These are phyloP conservation scores for Amorpha juglandis DNA, from an alignment of 2,888 invertebrate genomes.

Conservation along the genomic window DNA sequence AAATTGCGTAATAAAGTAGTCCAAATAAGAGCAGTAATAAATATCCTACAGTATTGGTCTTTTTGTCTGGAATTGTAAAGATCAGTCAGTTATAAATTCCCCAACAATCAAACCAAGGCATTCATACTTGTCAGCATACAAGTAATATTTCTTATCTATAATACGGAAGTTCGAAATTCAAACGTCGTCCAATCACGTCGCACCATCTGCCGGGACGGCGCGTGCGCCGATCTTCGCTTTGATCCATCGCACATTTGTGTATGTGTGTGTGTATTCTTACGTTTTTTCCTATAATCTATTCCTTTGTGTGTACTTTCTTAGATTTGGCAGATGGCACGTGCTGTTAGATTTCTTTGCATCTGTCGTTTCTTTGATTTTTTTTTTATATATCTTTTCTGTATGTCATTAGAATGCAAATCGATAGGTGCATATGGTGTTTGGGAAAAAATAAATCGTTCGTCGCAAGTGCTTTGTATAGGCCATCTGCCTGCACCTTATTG, in stretches of 20 bases:
- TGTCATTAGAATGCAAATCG: conserved; percentile 80
- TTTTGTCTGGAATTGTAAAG: conserved; percentile 9
- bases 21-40: background rate
- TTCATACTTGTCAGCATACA: conserved; percentile 36
- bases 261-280: conserved; percentile 63
- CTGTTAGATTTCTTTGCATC: conserved; percentile 75
- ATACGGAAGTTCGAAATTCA: conserved; percentile 77
- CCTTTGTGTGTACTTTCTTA: conserved; percentile 68
- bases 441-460: conserved; percentile 73
- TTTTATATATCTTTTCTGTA: conserved; percentile 63
- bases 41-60: background rate
- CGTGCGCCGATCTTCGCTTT: conserved; percentile 75
- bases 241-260: conserved; percentile 62
- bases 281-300: conserved; percentile 64
- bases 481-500: conserved; percentile 74
- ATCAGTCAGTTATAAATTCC: conserved; percentile 5
- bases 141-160: conserved; percentile 77
- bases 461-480: conserved; percentile 73
- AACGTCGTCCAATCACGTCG: conserved; percentile 72
- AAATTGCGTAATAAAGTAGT: background rate
- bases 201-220: conserved; percentile 75
- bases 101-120: conserved; percentile 14
- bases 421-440: conserved; percentile 74
- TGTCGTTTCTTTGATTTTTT: conserved; percentile 72
- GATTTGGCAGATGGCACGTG: conserved; percentile 85